Percentiles rank a stretch among this genome's conserved stretches.
Conservation (phyloP, 2,888 invertebrate genomes). For the Alloscopus bannaensis region DNA sequence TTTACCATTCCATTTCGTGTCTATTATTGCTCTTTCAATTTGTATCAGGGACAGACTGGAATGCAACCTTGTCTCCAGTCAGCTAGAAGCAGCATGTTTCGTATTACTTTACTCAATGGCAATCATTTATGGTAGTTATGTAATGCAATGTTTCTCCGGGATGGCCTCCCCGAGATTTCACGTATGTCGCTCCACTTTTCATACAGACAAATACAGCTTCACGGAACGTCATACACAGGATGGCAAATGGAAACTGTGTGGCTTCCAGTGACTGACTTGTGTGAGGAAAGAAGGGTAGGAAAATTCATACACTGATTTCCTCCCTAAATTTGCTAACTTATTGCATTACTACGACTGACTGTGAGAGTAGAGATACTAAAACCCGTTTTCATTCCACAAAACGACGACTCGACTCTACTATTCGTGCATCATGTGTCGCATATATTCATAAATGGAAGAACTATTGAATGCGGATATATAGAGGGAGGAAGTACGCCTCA, state of each 20-base stretch:
- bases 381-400: not conserved
- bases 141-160: too few species aligned
- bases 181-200: slow-evolving; percentile 21
- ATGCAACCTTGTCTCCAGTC: too few species aligned
- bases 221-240: too few species aligned
- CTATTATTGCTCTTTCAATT: slow-evolving; percentile 52
- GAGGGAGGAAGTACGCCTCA: too few species aligned
- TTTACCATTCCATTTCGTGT: slow-evolving; percentile 69
- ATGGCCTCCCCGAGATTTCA: slow-evolving; percentile 9
- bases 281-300: slow-evolving; percentile 28
- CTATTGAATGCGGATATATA: too few species aligned
- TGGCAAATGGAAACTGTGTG: too few species aligned
- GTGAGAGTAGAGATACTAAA: not conserved
- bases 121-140: too few species aligned
- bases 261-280: too few species aligned
- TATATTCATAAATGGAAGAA: not conserved
- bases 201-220: too few species aligned
- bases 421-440: too few species aligned
- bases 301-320: slow-evolving; percentile 59
- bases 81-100: too few species aligned
- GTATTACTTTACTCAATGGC: too few species aligned
- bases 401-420: not conserved
- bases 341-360: slow-evolving; percentile 38
- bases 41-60: not conserved
- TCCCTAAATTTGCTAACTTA: slow-evolving; percentile 59